These are phyloP conservation scores for Leptinotarsa texana DNA, from an alignment of 1,140 invertebrate genomes.

Conservation along the genomic window DNA sequence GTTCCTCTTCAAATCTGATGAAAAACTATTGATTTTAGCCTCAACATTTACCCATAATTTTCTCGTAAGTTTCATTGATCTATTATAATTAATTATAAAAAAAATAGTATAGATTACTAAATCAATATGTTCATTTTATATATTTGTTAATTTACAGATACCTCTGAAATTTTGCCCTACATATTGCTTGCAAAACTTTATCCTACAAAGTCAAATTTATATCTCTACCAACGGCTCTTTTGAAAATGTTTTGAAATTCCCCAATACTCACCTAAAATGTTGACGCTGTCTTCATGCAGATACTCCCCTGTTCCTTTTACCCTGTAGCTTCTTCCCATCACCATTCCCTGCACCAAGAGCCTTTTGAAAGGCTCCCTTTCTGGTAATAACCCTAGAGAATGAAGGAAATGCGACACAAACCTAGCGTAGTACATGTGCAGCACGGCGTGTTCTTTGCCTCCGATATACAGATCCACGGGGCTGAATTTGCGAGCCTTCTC, in stretches of 20 bases:
- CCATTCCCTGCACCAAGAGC: slow-evolving; percentile 92
- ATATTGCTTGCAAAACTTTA: too few species aligned
- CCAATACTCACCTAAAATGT: slow-evolving; percentile 58
- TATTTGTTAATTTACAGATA: too few species aligned
- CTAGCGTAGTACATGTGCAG: slow-evolving; percentile 96
- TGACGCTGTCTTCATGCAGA: slow-evolving; percentile 73
- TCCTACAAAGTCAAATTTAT: too few species aligned
- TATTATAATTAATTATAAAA: too few species aligned
- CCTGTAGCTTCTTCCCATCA: slow-evolving; percentile 86
- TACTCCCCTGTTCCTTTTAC: slow-evolving; percentile 80
- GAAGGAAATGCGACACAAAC: slow-evolving; percentile 92
- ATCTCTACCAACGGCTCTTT: too few species aligned
- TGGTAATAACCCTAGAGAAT: slow-evolving; percentile 73
- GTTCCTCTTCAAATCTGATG: slow-evolving; percentile 60
- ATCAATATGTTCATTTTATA: too few species aligned
- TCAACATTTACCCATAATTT: too few species aligned
- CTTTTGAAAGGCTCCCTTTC: slow-evolving; percentile 87
- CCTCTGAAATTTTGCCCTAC: too few species aligned
- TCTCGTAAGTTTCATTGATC: too few species aligned
- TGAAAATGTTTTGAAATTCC: too few species aligned
- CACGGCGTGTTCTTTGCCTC: slow-evolving; percentile 95
- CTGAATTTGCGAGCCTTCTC: slow-evolving; percentile 66
- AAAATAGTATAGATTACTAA: too few species aligned
- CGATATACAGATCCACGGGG: slow-evolving; percentile 96
- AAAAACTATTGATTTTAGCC: slow-evolving; percentile 44